Conservation (phyloP, 1,140 invertebrate species). For the Drosophila pandora region DNA sequence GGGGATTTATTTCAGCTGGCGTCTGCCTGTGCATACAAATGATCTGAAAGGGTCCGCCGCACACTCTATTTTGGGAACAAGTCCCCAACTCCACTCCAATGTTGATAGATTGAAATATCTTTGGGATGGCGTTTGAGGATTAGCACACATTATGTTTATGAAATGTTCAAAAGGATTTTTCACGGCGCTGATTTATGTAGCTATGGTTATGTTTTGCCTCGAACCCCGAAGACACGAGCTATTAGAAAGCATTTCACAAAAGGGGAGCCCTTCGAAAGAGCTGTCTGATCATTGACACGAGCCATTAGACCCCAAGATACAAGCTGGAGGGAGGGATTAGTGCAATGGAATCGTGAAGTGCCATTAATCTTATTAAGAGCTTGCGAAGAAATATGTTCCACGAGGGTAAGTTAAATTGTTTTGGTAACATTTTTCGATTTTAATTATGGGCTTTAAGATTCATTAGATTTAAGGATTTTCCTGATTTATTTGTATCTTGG, state of each 20-base stretch:
- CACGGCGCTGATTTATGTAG: slow-evolving; percentile 53
- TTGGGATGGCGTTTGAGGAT: slow-evolving; percentile 59
- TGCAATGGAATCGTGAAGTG: slow-evolving; percentile 32
- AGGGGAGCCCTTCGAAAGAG: neutral
- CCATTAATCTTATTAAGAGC: slow-evolving; percentile 53
- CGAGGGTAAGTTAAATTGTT: slow-evolving; percentile 45
- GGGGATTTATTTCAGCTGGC: slow-evolving; percentile 36
- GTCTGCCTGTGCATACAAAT: slow-evolving; percentile 40
- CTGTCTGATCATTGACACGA: slow-evolving; percentile 59
- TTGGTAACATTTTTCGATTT: slow-evolving; percentile 30
- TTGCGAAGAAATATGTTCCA: slow-evolving; percentile 14
- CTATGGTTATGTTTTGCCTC: slow-evolving; percentile 55
- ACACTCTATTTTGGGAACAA: slow-evolving; percentile 25
- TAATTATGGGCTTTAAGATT: slow-evolving; percentile 27
- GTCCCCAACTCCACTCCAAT: neutral
- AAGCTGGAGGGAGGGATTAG: slow-evolving; percentile 19
- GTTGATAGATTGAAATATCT: slow-evolving; percentile 60
- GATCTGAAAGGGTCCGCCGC: slow-evolving; percentile 22
- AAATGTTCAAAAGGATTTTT: slow-evolving; percentile 75
- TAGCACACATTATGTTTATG: slow-evolving; percentile 67
- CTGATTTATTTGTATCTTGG: neutral
- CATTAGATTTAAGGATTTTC: slow-evolving; percentile 4
- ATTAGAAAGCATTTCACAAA: slow-evolving; percentile 20
- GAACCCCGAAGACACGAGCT: slow-evolving; percentile 7
- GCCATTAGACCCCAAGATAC: slow-evolving; percentile 56